Evolutionary conservation across 2,888 invertebrate genomes (phyloP), one percentile per base, ranked within the genome.

Genomic region (Acanthoscelides obtectus): DNA sequence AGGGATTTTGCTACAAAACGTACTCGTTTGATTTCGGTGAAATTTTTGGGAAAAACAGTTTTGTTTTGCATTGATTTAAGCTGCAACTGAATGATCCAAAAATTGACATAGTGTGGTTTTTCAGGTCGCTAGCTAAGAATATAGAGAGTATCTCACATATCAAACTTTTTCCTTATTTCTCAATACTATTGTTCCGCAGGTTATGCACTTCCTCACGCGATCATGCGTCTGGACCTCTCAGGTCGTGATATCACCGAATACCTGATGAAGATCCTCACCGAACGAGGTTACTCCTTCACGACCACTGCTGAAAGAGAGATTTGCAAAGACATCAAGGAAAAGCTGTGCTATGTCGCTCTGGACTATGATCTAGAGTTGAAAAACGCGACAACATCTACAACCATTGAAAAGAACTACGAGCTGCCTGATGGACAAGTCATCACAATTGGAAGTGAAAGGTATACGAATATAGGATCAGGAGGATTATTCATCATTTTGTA

Each of bases 211-310:
- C 96, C 97, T 86, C 97, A 97, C 84, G 97, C 97, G 89, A 97
- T 97, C 90, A 93, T 96, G 86, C 95, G 97, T 92, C 88, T 97
- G 89, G 96, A 97, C 88, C 92, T 97, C 91, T 96, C 97, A 84
- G 97, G 97, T 84, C 94, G 97, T 84, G 97, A 97, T 89, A 91
- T 97, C 87, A 97, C 97, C 87, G 96, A 97, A 89, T 97, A 97
- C 90, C 90, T 97, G 88, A 96, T 96, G 96, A 96, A 96, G 91
- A 96, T 97, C 91, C 91, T 97, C 85, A 95, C 95, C 86, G 96
- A 96, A 90, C 92, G 96, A 87, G 96, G 96, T 82, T 96, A 96
- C 90, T 94, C 94, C 78, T 96, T 96, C 92, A 95, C 95, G 86
- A 96, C 96, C 89, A 96, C 95, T 84, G 96, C 96, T 88, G 97